Conservation (phyloP, 2,888 invertebrate species). For the Chesias legatella region DNA sequence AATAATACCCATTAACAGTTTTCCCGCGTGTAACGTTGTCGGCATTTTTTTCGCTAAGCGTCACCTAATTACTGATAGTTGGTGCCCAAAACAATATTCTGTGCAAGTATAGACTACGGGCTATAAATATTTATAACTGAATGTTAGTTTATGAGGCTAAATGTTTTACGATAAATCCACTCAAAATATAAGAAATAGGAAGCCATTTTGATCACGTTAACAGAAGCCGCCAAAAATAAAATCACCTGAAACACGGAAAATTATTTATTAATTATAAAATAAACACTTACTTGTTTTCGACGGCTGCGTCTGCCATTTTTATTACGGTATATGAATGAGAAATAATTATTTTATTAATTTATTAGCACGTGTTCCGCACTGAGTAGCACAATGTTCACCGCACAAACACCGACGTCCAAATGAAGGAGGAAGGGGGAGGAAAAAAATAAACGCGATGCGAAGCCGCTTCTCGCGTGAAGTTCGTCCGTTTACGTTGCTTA, state of each 20-base stretch:
- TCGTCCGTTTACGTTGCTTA: constrained; percentile 48
- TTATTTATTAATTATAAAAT: constrained; percentile 32
- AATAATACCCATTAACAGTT: constrained; percentile 36
- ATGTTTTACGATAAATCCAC: background rate
- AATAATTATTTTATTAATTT: constrained; percentile 38
- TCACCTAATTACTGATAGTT: constrained; percentile 41
- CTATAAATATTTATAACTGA: too few species aligned
- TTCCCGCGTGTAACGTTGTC: constrained; percentile 64
- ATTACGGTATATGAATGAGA: constrained; percentile 47
- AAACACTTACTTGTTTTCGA: constrained; percentile 83
- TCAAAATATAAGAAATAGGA: constrained; percentile 47
- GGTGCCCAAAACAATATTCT: constrained; percentile 30
- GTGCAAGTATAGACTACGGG: too few species aligned
- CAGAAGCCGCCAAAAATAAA: constrained; percentile 70
- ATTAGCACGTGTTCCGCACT: constrained; percentile 69
- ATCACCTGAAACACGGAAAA: constrained; percentile 32
- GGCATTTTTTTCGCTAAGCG: constrained; percentile 51
- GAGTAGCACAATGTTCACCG: constrained; percentile 66
- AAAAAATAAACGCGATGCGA: constrained; percentile 55
- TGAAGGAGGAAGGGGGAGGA: constrained; percentile 69
- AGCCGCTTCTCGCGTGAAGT: constrained; percentile 51
- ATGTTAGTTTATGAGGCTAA: background rate
- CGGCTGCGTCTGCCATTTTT: constrained; percentile 86
- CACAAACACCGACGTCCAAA: constrained; percentile 76
- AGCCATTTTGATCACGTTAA: constrained; percentile 81